These are phyloP conservation scores for Myocastor coypus DNA, from an alignment of 2,113 vertebrate genomes.

Conservation along the genomic window DNA sequence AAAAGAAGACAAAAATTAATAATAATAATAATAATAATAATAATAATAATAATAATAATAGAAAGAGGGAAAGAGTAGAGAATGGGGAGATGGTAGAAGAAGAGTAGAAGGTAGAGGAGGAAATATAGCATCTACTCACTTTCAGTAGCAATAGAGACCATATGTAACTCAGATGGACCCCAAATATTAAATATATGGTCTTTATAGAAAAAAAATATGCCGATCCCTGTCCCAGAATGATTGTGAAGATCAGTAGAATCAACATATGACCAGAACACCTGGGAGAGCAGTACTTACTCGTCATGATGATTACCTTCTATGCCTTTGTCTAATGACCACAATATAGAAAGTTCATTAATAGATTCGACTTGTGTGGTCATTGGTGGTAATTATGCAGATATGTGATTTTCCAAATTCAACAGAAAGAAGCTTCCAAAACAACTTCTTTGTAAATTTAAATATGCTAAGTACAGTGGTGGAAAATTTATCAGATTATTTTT, in stretches of 20 bases:
- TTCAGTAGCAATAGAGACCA: not conserved
- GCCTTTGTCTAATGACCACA: not conserved
- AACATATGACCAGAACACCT: not conserved
- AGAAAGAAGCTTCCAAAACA: constrained; percentile 34
- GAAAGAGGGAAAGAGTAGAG: not conserved
- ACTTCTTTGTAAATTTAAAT: not conserved
- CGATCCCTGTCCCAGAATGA: not conserved
- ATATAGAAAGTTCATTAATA: not conserved
- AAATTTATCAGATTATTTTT: not conserved
- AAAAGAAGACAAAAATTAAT: not conserved
- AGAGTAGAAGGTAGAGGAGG: not conserved
- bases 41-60: not conserved
- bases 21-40: not conserved
- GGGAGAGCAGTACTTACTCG: not conserved
- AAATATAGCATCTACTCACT: not conserved
- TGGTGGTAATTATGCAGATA: not conserved
- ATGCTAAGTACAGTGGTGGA: not conserved
- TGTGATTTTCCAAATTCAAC: not conserved
- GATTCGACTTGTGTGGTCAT: not conserved
- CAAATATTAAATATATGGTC: not conserved
- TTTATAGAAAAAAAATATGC: not conserved
- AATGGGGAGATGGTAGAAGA: not conserved
- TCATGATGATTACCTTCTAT: not conserved
- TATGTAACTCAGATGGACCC: not conserved
- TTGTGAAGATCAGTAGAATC: not conserved